Percentiles rank a stretch among this genome's conserved stretches.
Conservation (phyloP, 2,797 vertebrate genomes). For the Sardinella longiceps region DNA sequence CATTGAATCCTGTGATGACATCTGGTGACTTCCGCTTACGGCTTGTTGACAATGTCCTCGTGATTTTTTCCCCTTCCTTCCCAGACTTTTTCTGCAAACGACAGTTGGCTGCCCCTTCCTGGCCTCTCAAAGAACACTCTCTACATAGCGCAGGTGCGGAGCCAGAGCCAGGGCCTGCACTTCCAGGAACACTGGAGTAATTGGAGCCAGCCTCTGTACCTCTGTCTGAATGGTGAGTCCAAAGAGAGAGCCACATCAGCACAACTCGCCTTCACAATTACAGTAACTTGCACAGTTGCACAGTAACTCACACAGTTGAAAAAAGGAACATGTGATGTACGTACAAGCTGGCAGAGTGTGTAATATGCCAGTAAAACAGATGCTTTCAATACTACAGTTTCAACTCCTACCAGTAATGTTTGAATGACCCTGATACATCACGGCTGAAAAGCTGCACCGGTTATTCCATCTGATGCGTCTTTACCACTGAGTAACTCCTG, state of each 20-base stretch:
- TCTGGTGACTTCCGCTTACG: background rate
- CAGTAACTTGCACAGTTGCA: no score
- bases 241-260: background rate
- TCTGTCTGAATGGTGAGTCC: constrained; percentile 77
- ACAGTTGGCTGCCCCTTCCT: constrained; percentile 67
- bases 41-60: background rate
- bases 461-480: background rate
- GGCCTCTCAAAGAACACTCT: constrained; percentile 68
- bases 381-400: background rate
- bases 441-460: background rate
- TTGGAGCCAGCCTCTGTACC: constrained; percentile 79
- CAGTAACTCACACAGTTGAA: no score
- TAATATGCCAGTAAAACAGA: no score
- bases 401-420: background rate
- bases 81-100: constrained; percentile 68
- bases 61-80: constrained; percentile 25
- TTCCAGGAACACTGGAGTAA: constrained; percentile 82
- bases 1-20: background rate
- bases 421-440: background rate
- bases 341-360: background rate
- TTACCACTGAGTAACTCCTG: background rate
- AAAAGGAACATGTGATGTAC: background rate
- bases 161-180: constrained; percentile 64
- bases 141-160: constrained; percentile 77
- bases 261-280: background rate